phyloP scores from a whole-genome alignment of 2,888 invertebrate species.

The Ganaspis brasiliensis region DNA sequence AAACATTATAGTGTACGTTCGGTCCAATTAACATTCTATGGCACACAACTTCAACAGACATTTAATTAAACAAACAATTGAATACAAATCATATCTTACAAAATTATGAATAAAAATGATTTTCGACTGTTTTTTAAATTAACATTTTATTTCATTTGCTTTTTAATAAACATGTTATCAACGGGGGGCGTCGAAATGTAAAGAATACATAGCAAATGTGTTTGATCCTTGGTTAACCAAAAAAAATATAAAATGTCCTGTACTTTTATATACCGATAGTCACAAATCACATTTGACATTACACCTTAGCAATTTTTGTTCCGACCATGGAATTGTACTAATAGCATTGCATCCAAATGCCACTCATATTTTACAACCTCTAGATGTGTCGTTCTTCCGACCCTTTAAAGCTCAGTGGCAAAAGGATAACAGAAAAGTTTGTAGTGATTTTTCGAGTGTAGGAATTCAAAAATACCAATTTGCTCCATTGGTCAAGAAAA shows the following conservation, averaged over 20 bases:
- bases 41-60: too few relatives aligned
- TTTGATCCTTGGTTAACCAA: conserved; percentile 3
- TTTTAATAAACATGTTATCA: too few relatives aligned
- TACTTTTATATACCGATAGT: neutral
- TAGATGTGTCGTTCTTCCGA: neutral
- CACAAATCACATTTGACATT: neutral
- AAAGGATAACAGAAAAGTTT: neutral
- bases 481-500: conserved; percentile 31
- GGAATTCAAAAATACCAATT: conserved; percentile 43
- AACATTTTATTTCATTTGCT: too few relatives aligned
- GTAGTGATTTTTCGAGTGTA: neutral
- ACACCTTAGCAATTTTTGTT: neutral
- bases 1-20: too few relatives aligned
- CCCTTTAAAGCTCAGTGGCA: neutral
- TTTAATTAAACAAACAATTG: too few relatives aligned
- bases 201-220: neutral
- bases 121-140: too few relatives aligned
- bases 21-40: too few relatives aligned
- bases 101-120: too few relatives aligned
- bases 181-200: too few relatives aligned
- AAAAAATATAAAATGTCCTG: neutral
- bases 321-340: conserved; percentile 6
- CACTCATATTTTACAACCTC: neutral
- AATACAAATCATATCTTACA: too few relatives aligned
- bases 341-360: conserved; percentile 21